Evolutionary conservation across 2,888 invertebrate genomes (phyloP), one percentile per base, ranked within the genome.

Genomic region (Diploptera punctata): DNA sequence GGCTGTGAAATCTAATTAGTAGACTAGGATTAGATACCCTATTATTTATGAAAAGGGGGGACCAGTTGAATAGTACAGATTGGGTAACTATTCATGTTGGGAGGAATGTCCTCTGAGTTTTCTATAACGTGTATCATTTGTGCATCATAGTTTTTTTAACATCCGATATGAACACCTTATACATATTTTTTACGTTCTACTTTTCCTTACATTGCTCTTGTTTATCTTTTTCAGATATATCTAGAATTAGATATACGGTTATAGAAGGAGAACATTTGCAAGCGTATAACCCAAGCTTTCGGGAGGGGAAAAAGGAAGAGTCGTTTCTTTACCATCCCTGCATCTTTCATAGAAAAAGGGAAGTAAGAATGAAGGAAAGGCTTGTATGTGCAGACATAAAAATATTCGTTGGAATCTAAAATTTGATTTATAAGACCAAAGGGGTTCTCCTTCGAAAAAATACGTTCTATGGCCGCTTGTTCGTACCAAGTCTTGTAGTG

Each of bases 401-500:
- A 70, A 52, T 69, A 69, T 73, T 69, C 54, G 69, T 69, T 49
- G 57, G 73, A 73, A 62, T 70, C 73, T 73, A 65, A 73, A 73
- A 73, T 73, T 73, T 73, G 73, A 73, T 73, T 73, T 73, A 73
- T 73, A 73, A 65, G 69, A 73, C 65, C 65, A 31, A 73, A 31
- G 68, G 69, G 38, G 61, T 72, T 44, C 61, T 31, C 60, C 65
- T 65, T 65, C 43, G 44, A 29, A 61, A 61, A 61, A 61, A n/a
- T n/a, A n/a, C n/a, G n/a, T n/a, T n/a, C n/a, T n/a, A n/a, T n/a
- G n/a, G n/a, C n/a, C n/a, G n/a, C n/a, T n/a, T n/a, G n/a, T n/a
- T n/a, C n/a, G n/a, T n/a, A n/a, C n/a, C n/a, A n/a, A n/a, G n/a
- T n/a, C n/a, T n/a, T n/a, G n/a, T n/a, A n/a, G n/a, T n/a, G n/a